A percentile compares a stretch with the other conserved stretches of the same genome.
phyloP scores from a whole-genome alignment of 2,113 vertebrate species.

The Pangasianodon hypophthalmus region DNA sequence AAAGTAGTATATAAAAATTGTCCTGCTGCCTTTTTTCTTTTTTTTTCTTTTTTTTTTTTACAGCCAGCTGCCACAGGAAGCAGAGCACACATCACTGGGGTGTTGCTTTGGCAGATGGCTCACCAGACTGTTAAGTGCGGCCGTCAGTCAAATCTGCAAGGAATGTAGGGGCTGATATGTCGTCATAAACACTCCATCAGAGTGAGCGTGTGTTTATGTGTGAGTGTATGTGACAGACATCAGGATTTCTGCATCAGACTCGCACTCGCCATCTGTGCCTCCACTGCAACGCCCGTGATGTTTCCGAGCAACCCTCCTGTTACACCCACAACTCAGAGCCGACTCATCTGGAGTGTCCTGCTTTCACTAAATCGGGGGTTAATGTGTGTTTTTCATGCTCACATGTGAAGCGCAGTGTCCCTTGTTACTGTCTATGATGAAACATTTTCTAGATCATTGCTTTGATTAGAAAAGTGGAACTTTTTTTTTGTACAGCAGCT shows the following conservation, averaged over 20 bases:
- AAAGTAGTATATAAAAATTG: background rate
- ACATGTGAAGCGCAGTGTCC: background rate
- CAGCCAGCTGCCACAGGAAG: slow-evolving; percentile 24
- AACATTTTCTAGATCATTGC: slow-evolving; percentile 43
- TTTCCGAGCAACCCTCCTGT: slow-evolving; percentile 9
- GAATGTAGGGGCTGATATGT: slow-evolving; percentile 40
- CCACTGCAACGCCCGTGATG: slow-evolving; percentile 3
- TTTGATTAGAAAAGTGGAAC: slow-evolving; percentile 32
- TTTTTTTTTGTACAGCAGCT: slow-evolving; percentile 23
- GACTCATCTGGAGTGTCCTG: slow-evolving; percentile 36
- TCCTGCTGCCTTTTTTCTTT: background rate
- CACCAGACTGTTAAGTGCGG: slow-evolving; percentile 45
- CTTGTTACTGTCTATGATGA: slow-evolving; percentile 24
- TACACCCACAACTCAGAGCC: slow-evolving; percentile 22
- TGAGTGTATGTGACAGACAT: slow-evolving; percentile 47
- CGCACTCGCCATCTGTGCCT: slow-evolving; percentile 43
- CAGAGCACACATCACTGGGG: background rate
- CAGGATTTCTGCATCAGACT: slow-evolving; percentile 45
- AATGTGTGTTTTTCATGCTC: slow-evolving; percentile 19
- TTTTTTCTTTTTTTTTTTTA: background rate
- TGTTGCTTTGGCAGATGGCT: slow-evolving; percentile 51
- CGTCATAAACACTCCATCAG: slow-evolving; percentile 49
- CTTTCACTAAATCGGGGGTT: slow-evolving; percentile 22
- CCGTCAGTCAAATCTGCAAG: slow-evolving; percentile 52
- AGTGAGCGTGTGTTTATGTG: background rate